phyloP scores from a whole-genome alignment of 1,140 invertebrate genomes.

The Fopius arisanus region DNA sequence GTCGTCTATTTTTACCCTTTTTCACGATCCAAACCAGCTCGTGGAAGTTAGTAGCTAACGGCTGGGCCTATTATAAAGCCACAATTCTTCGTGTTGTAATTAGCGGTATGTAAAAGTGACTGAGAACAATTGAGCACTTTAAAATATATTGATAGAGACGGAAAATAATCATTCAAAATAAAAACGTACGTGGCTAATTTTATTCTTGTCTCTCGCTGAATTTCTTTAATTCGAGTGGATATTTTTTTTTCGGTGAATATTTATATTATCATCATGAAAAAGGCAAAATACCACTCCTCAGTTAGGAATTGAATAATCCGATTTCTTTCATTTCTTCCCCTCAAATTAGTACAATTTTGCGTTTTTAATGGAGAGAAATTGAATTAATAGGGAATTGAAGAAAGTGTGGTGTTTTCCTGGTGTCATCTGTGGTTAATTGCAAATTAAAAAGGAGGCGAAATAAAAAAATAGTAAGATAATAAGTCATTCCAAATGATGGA shows the following conservation, averaged over 20 bases:
- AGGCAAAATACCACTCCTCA: too few species aligned
- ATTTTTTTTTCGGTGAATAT: neutral
- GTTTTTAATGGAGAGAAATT: too few species aligned
- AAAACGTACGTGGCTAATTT: slow-evolving; percentile 1
- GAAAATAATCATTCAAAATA: neutral
- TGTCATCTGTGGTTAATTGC: too few species aligned
- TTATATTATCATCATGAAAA: too few species aligned
- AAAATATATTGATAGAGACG: neutral
- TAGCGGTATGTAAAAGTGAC: slow-evolving; percentile 41
- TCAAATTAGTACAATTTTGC: too few species aligned
- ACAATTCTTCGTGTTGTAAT: slow-evolving; percentile 45
- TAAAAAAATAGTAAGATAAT: too few species aligned
- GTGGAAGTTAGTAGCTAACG: slow-evolving; percentile 46
- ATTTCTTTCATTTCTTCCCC: too few species aligned
- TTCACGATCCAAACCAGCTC: slow-evolving; percentile 49
- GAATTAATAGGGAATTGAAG: too few species aligned
- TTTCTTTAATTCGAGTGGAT: neutral
- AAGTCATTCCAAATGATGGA: too few species aligned
- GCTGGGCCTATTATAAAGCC: slow-evolving; percentile 53
- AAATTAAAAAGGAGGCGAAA: too few species aligned
- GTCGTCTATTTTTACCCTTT: slow-evolving; percentile 55
- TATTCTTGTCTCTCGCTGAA: neutral
- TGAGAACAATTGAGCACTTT: neutral
- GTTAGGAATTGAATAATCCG: too few species aligned
- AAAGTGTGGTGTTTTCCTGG: too few species aligned